Evolutionary conservation across 2,797 vertebrate genomes (phyloP).

Genomic region (Tadarida brasiliensis): DNA sequence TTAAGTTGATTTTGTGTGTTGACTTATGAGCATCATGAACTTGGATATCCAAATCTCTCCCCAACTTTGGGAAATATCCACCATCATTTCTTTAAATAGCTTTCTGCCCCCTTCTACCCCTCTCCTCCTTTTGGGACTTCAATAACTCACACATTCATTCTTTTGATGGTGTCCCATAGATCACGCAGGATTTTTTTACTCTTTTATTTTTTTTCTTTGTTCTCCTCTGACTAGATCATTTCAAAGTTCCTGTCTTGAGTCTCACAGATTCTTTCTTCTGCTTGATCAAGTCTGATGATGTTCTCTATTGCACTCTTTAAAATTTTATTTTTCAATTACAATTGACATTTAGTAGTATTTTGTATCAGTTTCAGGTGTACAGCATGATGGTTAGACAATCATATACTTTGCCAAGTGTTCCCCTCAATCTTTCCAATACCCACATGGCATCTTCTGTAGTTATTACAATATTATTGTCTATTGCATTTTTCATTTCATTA

Average conservation of each 20-base stretch:
- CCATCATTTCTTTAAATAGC: not conserved
- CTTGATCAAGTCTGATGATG: no score
- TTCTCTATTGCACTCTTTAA: no score
- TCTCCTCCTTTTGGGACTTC: not conserved
- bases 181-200: not conserved
- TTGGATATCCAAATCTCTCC: not conserved
- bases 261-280: not conserved
- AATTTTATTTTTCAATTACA: no score
- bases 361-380: not conserved
- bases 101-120: not conserved
- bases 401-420: not conserved
- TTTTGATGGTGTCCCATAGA: not conserved
- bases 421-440: not conserved
- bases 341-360: not conserved
- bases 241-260: not conserved
- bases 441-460: not conserved
- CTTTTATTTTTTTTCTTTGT: not conserved
- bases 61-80: not conserved
- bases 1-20: not conserved
- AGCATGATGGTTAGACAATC: not conserved
- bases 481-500: not conserved
- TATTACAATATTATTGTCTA: not conserved
- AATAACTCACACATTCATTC: not conserved
- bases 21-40: not conserved
- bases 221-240: not conserved